phyloP scores from a whole-genome alignment of 2,797 vertebrate genomes.

The Peromyscus attwateri region DNA sequence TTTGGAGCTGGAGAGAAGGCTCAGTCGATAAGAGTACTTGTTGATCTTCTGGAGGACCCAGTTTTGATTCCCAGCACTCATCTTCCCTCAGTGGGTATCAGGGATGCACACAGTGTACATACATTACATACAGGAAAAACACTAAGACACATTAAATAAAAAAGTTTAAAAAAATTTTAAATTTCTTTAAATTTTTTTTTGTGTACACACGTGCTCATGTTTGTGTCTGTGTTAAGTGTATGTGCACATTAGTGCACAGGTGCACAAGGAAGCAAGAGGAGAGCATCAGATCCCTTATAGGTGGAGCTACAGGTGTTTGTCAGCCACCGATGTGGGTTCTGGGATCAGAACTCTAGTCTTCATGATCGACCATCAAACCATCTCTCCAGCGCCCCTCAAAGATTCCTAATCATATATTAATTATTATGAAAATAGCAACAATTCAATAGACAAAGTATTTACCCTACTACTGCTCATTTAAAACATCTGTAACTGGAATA shows the following conservation, averaged over 20 bases:
- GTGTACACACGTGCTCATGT: background rate
- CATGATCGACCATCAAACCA: background rate
- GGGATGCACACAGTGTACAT: background rate
- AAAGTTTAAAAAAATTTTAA: background rate
- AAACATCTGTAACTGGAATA: background rate
- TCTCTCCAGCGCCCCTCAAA: background rate
- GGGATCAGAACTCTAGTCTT: background rate
- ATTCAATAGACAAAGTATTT: background rate
- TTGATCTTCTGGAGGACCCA: background rate
- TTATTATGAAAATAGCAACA: background rate
- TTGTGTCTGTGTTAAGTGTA: background rate
- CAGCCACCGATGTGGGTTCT: background rate
- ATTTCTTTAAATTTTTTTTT: background rate
- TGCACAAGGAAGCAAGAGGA: background rate
- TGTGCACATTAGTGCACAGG: background rate
- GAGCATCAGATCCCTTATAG: background rate
- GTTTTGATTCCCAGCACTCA: background rate
- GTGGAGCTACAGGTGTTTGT: background rate
- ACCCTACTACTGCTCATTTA: background rate
- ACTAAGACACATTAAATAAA: background rate
- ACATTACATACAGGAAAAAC: background rate
- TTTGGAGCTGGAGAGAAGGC: background rate
- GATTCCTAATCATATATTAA: conserved; percentile 1
- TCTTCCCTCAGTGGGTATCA: background rate
- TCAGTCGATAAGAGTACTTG: background rate